A percentile compares a stretch with the other conserved stretches of the same genome.
phyloP scores from a whole-genome alignment of 2,888 invertebrate genomes.

The Ellobium chinense region DNA sequence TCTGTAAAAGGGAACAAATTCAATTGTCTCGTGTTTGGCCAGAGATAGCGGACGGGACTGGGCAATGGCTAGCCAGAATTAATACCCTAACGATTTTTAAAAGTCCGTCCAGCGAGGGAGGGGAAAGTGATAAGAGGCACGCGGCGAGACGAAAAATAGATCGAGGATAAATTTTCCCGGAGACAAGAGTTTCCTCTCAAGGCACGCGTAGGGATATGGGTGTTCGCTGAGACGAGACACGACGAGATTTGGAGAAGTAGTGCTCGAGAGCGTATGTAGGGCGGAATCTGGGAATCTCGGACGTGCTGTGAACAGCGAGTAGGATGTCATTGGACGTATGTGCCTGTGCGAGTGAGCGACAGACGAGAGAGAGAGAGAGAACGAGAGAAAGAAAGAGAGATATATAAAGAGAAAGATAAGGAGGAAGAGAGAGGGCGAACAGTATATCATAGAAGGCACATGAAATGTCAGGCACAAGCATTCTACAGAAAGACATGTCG shows the following conservation, averaged over 20 bases:
- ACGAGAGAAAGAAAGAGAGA: too few species aligned
- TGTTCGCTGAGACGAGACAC: background rate
- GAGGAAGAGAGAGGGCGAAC: too few species aligned
- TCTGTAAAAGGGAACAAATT: background rate
- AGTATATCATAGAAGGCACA: too few species aligned
- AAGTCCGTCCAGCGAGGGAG: background rate
- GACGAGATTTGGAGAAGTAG: background rate
- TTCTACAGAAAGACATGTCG: too few species aligned
- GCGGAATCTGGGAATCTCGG: background rate
- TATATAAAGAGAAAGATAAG: too few species aligned
- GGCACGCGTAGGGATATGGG: background rate
- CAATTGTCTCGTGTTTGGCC: background rate
- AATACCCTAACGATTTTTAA: background rate
- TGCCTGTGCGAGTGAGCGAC: too few species aligned
- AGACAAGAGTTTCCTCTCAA: background rate
- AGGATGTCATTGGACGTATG: too few species aligned
- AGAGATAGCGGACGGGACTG: background rate
- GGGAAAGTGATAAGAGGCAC: background rate
- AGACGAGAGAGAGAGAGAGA: too few species aligned
- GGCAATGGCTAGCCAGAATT: background rate
- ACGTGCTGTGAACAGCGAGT: too few species aligned
- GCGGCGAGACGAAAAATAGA: background rate
- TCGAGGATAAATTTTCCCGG: background rate
- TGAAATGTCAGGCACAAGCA: too few species aligned
- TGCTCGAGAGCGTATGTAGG: too few species aligned